phyloP scores from a whole-genome alignment of 2,113 vertebrate species.

The Tylochromis polylepis region DNA sequence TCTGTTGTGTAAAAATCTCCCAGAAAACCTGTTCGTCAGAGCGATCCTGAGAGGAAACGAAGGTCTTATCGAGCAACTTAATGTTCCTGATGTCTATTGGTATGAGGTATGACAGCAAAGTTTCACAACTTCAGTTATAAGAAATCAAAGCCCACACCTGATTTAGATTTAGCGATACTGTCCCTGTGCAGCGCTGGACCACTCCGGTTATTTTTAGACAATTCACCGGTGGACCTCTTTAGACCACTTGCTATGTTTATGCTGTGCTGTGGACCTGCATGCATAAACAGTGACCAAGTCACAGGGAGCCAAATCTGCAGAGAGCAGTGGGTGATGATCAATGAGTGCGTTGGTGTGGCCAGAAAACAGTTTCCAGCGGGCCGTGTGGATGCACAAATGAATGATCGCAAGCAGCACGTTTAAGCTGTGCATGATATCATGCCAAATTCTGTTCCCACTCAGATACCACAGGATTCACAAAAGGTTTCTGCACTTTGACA shows the following conservation, averaged over 20 bases:
- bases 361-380: not conserved
- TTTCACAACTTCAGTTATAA: not conserved
- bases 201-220: not conserved
- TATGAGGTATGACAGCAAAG: not conserved
- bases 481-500: not conserved
- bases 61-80: not conserved
- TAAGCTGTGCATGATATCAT: not conserved
- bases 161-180: not conserved
- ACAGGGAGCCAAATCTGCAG: not conserved
- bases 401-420: not conserved
- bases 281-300: not conserved
- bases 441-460: not conserved
- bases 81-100: not conserved
- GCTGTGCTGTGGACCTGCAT: not conserved
- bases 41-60: fast-evolving
- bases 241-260: not conserved
- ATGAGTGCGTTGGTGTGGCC: fast-evolving
- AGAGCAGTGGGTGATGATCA: not conserved
- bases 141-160: not conserved
- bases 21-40: not conserved
- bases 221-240: not conserved
- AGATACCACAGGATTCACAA: not conserved
- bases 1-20: not conserved
- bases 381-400: not conserved
- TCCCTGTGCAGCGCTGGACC: not conserved